Conservation (phyloP, 2,113 vertebrate genomes). For the Ictalurus furcatus region DNA sequence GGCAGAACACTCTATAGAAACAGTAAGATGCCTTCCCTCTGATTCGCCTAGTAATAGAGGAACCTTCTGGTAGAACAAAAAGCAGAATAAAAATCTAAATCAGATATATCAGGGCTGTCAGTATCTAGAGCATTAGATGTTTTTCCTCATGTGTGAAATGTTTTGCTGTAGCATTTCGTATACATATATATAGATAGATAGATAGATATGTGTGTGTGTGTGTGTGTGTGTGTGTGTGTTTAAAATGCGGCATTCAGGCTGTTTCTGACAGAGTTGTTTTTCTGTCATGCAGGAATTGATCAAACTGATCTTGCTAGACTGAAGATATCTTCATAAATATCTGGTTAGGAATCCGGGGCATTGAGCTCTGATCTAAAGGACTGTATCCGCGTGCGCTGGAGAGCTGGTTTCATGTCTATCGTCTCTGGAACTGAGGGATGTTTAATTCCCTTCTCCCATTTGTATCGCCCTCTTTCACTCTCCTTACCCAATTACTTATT, state of each 20-base stretch:
- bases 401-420: conserved; percentile 22
- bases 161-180: neutral
- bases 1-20: neutral
- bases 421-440: conserved; percentile 8
- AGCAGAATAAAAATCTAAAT: too few species aligned
- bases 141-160: neutral
- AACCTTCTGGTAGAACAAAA: neutral
- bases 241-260: neutral
- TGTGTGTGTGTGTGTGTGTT: too few species aligned
- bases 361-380: conserved; percentile 15
- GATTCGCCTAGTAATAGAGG: neutral
- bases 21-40: neutral
- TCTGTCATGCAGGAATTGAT: neutral
- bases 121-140: too few species aligned
- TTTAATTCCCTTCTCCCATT: conserved; percentile 25
- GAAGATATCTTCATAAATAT: conserved; percentile 14
- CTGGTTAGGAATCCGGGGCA: neutral
- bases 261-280: neutral
- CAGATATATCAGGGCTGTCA: too few species aligned
- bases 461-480: conserved; percentile 25
- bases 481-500: conserved; percentile 50
- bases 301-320: neutral
- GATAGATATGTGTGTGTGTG: too few species aligned
- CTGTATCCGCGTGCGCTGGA: neutral
- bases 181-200: too few species aligned